Percentiles rank a stretch among this genome's conserved stretches.
Conservation (phyloP, 2,113 vertebrate genomes). For the Zapus hudsonius region DNA sequence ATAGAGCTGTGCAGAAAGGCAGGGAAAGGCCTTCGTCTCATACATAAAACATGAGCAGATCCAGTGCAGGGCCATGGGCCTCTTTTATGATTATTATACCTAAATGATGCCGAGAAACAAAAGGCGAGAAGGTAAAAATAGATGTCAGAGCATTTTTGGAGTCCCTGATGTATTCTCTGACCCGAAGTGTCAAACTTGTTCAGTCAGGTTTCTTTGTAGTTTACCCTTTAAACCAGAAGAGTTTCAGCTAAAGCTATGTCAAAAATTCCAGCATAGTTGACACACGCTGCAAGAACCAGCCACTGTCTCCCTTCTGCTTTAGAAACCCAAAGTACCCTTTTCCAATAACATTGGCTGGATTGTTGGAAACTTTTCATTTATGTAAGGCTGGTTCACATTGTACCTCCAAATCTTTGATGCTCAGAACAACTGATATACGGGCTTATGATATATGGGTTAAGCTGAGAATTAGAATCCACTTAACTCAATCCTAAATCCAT, state of each 20-base stretch:
- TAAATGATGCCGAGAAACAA: conserved; percentile 60
- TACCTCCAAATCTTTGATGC: background rate
- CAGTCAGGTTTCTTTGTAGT: conserved; percentile 35
- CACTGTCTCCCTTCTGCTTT: background rate
- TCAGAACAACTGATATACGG: background rate
- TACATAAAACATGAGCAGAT: conserved; percentile 70
- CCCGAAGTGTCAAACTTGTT: conserved; percentile 36
- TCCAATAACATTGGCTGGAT: background rate
- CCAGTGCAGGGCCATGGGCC: background rate
- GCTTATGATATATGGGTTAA: background rate
- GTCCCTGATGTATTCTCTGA: conserved; percentile 40
- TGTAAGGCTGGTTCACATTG: background rate
- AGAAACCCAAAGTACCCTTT: background rate
- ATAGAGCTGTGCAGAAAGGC: conserved; percentile 58
- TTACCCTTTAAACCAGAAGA: conserved; percentile 47
- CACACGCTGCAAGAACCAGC: background rate
- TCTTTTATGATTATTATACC: conserved; percentile 66
- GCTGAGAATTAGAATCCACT: too few relatives aligned
- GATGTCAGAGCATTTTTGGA: conserved; percentile 53
- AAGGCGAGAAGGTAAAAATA: conserved; percentile 58
- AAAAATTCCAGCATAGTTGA: background rate
- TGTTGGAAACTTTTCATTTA: background rate
- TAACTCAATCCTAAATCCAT: too few relatives aligned
- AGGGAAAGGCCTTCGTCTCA: conserved; percentile 51
- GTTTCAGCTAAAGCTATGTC: background rate